phyloP scores from a whole-genome alignment of 2,797 vertebrate species.

The Tragopan temminckii region DNA sequence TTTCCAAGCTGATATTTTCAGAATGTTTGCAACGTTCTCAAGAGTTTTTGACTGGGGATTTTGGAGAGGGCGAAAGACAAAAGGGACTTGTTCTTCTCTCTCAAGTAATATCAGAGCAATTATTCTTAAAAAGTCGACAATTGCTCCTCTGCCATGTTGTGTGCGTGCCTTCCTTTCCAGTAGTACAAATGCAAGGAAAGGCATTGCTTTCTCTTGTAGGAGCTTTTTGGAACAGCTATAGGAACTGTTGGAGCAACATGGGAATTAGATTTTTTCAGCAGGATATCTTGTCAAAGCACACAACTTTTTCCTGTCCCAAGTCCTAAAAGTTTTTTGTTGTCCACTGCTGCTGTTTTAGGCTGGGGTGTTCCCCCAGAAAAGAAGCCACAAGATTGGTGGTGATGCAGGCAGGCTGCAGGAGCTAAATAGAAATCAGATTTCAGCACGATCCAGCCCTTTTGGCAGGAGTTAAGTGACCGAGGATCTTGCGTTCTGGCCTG shows the following conservation, averaged over 20 bases:
- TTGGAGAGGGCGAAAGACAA: not conserved
- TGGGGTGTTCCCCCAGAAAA: not conserved
- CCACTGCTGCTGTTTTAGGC: not conserved
- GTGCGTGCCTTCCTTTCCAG: not conserved
- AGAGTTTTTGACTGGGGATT: not conserved
- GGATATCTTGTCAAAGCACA: not conserved
- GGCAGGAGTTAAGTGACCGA: constrained; percentile 11
- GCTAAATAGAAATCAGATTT: constrained; percentile 26
- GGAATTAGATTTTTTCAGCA: not conserved
- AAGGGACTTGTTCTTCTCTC: not conserved
- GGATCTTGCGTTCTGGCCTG: constrained; percentile 46
- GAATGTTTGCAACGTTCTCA: not conserved
- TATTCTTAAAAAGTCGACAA: not conserved
- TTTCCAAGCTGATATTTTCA: not conserved
- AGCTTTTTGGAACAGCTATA: not conserved
- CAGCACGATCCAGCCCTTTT: not conserved
- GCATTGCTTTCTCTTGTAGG: not conserved
- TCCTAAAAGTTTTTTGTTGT: not conserved
- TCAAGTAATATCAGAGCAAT: not conserved
- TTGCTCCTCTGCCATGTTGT: not conserved
- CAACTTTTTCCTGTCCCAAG: not conserved
- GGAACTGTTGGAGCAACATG: not conserved
- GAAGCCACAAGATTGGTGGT: not conserved
- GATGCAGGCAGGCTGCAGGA: constrained; percentile 17
- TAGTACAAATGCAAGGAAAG: not conserved